Base-by-base conservation (phyloP, 2,888 invertebrate species). In the Callimorpha dominula region DNA sequence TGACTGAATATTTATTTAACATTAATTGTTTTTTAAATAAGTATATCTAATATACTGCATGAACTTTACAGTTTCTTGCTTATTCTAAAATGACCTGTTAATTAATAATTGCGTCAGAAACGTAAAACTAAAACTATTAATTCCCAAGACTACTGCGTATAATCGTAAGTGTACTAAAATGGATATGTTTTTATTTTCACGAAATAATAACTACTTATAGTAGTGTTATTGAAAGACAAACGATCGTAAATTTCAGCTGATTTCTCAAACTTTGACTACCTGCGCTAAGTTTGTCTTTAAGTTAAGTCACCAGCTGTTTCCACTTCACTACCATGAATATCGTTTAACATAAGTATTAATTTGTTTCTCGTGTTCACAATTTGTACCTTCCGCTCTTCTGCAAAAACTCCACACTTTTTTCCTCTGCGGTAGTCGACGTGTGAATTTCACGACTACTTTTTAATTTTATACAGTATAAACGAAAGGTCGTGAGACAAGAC, bases 291-390 rank as follows among this genome's bases (percentile, higher is more conserved):
- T 73, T 49, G 63, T 40, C 50, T 65, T 65, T 62, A 78, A 77
- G 43, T 69, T 72, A 31, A 31, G 57, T 71, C 57, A 62, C 81
- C 95, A 94, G 88, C 88, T 94, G 94, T 90, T 92, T 92, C 93
- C 93, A 94, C 94, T 95, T 90, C 84, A 89, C 74, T 70, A 70
- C 74, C 65, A 65, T 64, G 68, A 74, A 76, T 80, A 82, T 78
- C 83, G 77, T 82, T 83, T 76, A 77, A 82, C 84, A 83, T 85
- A 86, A 87, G 78, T 83, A 89, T 89, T 94, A 95, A 95, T 95
- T 94, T 94, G 94, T 93, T 94, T 94, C 89, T 92, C 88, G 89
- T 94, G 94, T 93, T 92, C 91, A 87, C 90, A 86, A 95, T 95
- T 94, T 92, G 93, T 94, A 90, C 86, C 90, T 91, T 92, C 92